Evolutionary conservation across 2,888 invertebrate species (phyloP).

Genomic region (Mycalesis mineus): DNA sequence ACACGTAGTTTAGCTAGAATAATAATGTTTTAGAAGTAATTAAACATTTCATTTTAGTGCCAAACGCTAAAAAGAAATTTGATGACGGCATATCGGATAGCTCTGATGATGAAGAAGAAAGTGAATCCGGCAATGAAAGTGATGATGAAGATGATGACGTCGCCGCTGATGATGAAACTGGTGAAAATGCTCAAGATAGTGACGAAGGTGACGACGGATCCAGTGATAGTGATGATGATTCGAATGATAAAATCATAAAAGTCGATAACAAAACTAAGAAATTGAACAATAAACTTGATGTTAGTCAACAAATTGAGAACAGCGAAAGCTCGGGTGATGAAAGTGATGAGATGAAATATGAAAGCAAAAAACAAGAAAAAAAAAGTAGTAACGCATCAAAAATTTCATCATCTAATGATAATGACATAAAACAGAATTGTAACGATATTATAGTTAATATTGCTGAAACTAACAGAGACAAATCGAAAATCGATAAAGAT

Average conservation of each 20-base stretch:
- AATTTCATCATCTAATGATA: neutral
- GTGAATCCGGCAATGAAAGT: conserved; percentile 41
- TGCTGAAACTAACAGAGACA: neutral
- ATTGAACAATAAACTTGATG: neutral
- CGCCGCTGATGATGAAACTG: conserved; percentile 16
- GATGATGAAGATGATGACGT: conserved; percentile 33
- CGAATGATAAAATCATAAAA: neutral
- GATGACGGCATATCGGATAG: conserved; percentile 65
- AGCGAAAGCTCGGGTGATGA: neutral
- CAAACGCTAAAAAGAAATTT: conserved; percentile 60
- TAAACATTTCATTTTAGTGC: conserved; percentile 45
- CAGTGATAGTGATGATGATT: conserved; percentile 38
- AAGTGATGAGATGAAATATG: neutral
- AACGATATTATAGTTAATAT: neutral
- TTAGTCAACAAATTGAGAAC: neutral
- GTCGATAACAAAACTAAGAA: neutral
- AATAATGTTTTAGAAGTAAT: neutral
- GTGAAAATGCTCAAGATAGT: conserved; percentile 15
- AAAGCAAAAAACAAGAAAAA: neutral
- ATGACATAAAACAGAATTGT: neutral
- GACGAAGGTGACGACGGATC: conserved; percentile 39
- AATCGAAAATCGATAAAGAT: neutral
- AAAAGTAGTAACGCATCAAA: neutral
- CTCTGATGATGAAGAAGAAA: conserved; percentile 49
- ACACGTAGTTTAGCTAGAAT: too few relatives aligned